Percentiles rank a stretch among this genome's conserved stretches.
Evolutionary conservation across 2,113 vertebrate genomes (phyloP).

Genomic region (Dunckerocampus dactyliophorus): DNA sequence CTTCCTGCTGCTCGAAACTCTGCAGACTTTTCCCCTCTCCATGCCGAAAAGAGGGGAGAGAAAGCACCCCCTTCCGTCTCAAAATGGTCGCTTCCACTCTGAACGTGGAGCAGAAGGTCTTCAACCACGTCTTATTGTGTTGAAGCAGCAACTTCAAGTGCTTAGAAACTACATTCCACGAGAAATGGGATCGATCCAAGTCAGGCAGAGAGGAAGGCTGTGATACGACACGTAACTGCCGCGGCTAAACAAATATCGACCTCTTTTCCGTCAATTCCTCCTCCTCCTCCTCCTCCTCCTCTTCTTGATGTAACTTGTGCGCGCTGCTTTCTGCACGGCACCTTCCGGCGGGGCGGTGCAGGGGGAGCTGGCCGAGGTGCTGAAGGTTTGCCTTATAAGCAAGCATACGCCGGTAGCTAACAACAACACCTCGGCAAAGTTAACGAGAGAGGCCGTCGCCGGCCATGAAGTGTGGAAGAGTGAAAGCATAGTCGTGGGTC

Average conservation of each 20-base stretch:
- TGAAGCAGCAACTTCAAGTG: slow-evolving; percentile 52
- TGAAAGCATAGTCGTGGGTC: slow-evolving; percentile 72
- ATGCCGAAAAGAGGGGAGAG: slow-evolving; percentile 70
- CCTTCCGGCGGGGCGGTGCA: slow-evolving; percentile 38
- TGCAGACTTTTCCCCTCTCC: slow-evolving; percentile 87
- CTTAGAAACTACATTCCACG: slow-evolving; percentile 72
- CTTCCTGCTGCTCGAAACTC: slow-evolving; percentile 78
- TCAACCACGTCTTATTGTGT: not conserved
- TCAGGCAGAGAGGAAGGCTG: slow-evolving; percentile 2
- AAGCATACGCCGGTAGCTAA: not conserved
- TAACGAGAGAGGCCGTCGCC: slow-evolving; percentile 8
- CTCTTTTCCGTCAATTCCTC: not conserved
- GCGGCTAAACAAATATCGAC: slow-evolving; percentile 6
- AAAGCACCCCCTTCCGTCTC: slow-evolving; percentile 78
- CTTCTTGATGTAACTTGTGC: slow-evolving; percentile 30
- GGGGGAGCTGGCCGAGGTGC: slow-evolving; percentile 80
- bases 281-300: slow-evolving; percentile 6
- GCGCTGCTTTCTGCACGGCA: slow-evolving; percentile 49
- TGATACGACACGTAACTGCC: not conserved
- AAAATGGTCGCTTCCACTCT: slow-evolving; percentile 99
- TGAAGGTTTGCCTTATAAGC: slow-evolving; percentile 58
- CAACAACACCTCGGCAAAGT: slow-evolving; percentile 12
- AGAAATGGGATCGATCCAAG: slow-evolving; percentile 56
- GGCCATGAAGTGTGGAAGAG: slow-evolving; percentile 46
- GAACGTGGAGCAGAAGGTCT: slow-evolving; percentile 47